Percentiles rank a stretch among this genome's conserved stretches.
These are phyloP conservation scores for Hyperoplus immaculatus DNA, from an alignment of 2,797 vertebrate species.

Conservation along the genomic window DNA sequence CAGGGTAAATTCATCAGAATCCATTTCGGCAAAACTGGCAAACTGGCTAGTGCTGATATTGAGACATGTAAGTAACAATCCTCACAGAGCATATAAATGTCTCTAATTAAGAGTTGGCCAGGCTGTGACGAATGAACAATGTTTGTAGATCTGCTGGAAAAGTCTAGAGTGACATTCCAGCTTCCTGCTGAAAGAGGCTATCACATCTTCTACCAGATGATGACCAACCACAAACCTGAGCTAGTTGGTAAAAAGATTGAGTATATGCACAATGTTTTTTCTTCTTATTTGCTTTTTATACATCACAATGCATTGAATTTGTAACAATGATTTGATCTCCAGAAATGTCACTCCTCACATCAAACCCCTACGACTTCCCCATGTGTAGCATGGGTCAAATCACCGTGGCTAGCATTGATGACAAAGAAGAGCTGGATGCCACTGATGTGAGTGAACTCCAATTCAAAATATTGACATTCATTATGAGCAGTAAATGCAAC, in stretches of 20 bases:
- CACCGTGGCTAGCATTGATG: slow-evolving; percentile 91
- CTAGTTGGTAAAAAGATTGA: slow-evolving; percentile 83
- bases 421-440: slow-evolving; percentile 90
- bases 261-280: neutral
- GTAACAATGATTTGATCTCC: slow-evolving; percentile 4
- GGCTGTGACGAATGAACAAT: slow-evolving; percentile 21
- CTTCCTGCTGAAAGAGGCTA: slow-evolving; percentile 91
- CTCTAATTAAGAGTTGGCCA: neutral
- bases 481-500: neutral
- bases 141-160: slow-evolving; percentile 89
- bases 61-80: slow-evolving; percentile 88
- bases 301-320: neutral
- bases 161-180: slow-evolving; percentile 91
- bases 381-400: slow-evolving; percentile 92
- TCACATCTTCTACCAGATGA: slow-evolving; percentile 93
- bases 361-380: slow-evolving; percentile 91
- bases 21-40: slow-evolving; percentile 84
- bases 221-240: slow-evolving; percentile 90
- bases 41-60: slow-evolving; percentile 93
- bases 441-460: slow-evolving; percentile 88
- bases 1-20: slow-evolving; percentile 89
- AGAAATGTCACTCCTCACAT: slow-evolving; percentile 91
- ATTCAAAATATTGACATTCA: neutral
- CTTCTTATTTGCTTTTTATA: neutral
- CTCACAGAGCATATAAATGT: neutral